Evolutionary conservation across 1,140 invertebrate species (phyloP), one percentile per base, ranked within the genome.

Genomic region (Zaprionus africanus): DNA sequence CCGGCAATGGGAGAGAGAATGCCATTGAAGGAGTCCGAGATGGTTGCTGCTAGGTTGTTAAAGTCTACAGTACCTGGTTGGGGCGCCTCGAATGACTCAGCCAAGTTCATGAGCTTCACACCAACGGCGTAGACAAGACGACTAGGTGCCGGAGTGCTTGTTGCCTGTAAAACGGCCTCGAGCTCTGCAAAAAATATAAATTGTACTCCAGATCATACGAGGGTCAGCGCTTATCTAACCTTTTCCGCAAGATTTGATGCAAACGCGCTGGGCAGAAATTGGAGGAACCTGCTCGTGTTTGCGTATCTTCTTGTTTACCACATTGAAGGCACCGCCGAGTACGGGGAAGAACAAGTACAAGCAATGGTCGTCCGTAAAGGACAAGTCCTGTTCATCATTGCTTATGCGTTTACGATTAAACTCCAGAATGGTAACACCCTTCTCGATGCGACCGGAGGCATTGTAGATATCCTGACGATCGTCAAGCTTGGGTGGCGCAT

Each of bases 301-400:
- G 60, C 95, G 94, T 43, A 98, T 97, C 81, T 96, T 96, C 92
- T 98, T 98, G 91, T 96, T 97, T 12, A 97, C 96, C 15, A 95
- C 93, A 92, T 98, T 96, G 92, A 96, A 98, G 5, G 93, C 94
- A 4, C 98, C 98, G 9, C 98, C 98, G 90, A 96, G 95, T 0
- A 97, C 95, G 1, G 97, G 96, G 94, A 97, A 99, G 94, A 98
- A 96, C 91, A 99, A 94, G 93, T 98, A 98, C 4, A 97, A 93
- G 91, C 98, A 99, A 57, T 96, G 94, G 6, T 96, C 95, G 80
- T 98, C 96, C 0, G 96, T 96, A 92, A 99, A 98, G 28, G 96
- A 95, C 34, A 98, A 93, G 92, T 98, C 97, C 94, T 95, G 95
- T n/a, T 92, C 91, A 93, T 99, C 98, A 13, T 95, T 95, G 17